These are phyloP conservation scores for Podiceps cristatus DNA, from an alignment of 2,113 vertebrate genomes.

Conservation along the genomic window DNA sequence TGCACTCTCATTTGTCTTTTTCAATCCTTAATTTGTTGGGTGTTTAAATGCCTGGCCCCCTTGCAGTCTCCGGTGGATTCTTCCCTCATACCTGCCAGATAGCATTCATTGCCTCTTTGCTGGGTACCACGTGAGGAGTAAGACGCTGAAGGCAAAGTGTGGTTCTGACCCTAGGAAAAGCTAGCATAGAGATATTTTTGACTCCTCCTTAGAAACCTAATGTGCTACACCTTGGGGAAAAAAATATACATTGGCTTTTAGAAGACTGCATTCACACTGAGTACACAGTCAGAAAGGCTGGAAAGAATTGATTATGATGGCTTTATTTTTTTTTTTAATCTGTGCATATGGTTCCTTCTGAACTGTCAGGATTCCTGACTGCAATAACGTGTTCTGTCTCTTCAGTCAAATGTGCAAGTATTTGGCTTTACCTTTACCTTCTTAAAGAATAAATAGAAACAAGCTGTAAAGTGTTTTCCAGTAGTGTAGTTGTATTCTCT, in stretches of 20 bases:
- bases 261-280: not conserved
- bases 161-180: not conserved
- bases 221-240: not conserved
- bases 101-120: not conserved
- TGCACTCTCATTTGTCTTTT: not conserved
- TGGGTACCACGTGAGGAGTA: accelerated
- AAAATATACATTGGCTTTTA: not conserved
- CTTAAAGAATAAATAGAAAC: not conserved
- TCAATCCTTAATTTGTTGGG: not conserved
- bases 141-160: not conserved
- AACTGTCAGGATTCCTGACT: not conserved
- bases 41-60: not conserved
- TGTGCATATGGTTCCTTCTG: not conserved
- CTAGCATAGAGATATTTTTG: not conserved
- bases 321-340: not conserved
- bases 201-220: not conserved
- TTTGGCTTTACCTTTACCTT: not conserved
- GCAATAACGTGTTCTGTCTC: not conserved
- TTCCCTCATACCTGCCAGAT: not conserved
- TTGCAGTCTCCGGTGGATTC: not conserved
- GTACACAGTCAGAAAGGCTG: not conserved
- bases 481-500: not conserved
- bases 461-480: not conserved
- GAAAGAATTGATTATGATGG: not conserved
- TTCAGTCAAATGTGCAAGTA: not conserved